phyloP scores from a whole-genome alignment of 2,797 vertebrate genomes.

The Lithobates pipiens region DNA sequence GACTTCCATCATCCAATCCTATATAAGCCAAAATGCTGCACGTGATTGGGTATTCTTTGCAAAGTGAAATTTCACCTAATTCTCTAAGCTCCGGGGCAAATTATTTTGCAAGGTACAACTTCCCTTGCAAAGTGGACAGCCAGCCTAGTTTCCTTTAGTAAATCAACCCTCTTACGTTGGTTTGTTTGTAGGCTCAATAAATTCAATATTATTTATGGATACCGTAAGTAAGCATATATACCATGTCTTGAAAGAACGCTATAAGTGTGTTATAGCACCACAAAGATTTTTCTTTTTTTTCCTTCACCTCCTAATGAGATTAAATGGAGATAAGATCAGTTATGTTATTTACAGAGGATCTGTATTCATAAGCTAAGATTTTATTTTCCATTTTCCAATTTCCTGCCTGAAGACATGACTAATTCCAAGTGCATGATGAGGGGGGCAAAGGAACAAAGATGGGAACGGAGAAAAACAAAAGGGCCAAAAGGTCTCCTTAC shows the following conservation, averaged over 20 bases:
- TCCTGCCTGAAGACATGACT: slow-evolving; percentile 45
- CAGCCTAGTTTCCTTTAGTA: too few species aligned
- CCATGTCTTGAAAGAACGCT: neutral
- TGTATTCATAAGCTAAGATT: slow-evolving; percentile 21
- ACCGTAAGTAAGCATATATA: slow-evolving; percentile 18
- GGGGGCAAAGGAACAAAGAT: slow-evolving; percentile 20
- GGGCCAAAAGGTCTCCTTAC: slow-evolving; percentile 2
- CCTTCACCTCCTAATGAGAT: slow-evolving; percentile 17
- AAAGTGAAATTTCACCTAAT: too few species aligned
- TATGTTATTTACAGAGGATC: slow-evolving; percentile 33
- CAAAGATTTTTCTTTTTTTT: slow-evolving; percentile 2
- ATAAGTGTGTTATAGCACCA: neutral
- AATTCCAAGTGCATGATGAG: slow-evolving; percentile 9
- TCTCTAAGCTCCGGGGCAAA: too few species aligned
- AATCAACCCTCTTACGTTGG: neutral
- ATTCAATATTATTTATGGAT: neutral
- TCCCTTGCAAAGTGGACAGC: too few species aligned
- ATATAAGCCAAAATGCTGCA: too few species aligned
- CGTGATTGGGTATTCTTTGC: too few species aligned
- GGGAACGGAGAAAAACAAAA: slow-evolving; percentile 22
- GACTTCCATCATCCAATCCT: too few species aligned
- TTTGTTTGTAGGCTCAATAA: neutral
- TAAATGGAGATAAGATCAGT: slow-evolving; percentile 37
- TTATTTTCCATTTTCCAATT: slow-evolving; percentile 37
- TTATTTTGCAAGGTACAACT: too few species aligned